Evolutionary conservation across 1,140 invertebrate genomes (phyloP).

Genomic region (Heliothis subflexa): DNA sequence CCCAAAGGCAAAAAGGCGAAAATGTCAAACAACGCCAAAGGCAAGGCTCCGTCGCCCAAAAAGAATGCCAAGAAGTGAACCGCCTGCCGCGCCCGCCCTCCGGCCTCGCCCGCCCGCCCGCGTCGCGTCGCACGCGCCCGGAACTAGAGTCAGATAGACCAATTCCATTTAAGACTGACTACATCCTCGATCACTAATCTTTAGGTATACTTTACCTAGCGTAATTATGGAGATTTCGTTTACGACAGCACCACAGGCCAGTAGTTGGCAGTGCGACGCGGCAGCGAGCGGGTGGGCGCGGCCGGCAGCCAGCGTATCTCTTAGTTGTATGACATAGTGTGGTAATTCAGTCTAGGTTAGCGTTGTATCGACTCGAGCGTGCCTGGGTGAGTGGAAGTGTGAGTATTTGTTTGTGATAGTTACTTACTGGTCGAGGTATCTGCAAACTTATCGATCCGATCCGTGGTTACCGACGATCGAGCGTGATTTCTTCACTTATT

Average conservation of each 20-base stretch:
- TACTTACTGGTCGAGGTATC: constrained; percentile 65
- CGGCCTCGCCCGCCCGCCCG: constrained; percentile 40
- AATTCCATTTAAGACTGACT: constrained; percentile 66
- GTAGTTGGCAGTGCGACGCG: constrained; percentile 13
- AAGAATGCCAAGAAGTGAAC: constrained; percentile 86
- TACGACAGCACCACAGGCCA: constrained; percentile 25
- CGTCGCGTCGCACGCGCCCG: constrained; percentile 45
- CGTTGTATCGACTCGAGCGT: constrained; percentile 72
- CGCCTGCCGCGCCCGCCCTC: constrained; percentile 49
- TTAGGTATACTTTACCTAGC: constrained; percentile 55
- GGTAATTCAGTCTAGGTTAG: constrained; percentile 81
- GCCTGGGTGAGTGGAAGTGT: constrained; percentile 67
- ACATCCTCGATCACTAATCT: constrained; percentile 32
- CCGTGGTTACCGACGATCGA: constrained; percentile 63
- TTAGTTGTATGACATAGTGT: constrained; percentile 78
- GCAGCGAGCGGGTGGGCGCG: constrained; percentile 51
- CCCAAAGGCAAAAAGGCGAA: constrained; percentile 89
- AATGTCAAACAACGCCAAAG: constrained; percentile 89
- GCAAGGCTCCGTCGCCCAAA: constrained; percentile 84
- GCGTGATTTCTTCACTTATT: constrained; percentile 67
- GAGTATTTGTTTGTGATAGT: constrained; percentile 60
- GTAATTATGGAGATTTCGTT: constrained; percentile 35
- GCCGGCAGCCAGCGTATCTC: constrained; percentile 44
- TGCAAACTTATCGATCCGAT: constrained; percentile 59
- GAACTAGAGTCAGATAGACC: constrained; percentile 43